Evolutionary conservation across 2,113 vertebrate species (phyloP), one percentile per base, ranked within the genome.

Genomic region (Cricetomys ansorgei): DNA sequence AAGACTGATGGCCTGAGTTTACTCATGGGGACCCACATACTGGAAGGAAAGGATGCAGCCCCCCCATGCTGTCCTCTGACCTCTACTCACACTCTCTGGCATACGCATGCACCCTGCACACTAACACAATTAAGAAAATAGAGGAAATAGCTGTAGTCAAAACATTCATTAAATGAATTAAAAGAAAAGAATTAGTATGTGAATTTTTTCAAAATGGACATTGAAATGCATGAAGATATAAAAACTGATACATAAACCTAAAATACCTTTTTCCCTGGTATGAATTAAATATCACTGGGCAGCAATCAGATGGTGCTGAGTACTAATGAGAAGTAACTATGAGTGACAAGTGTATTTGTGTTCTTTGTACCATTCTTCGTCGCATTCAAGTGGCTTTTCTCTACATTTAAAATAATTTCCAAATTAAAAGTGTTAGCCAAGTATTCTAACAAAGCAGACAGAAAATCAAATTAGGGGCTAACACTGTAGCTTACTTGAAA

Each of bases 401-500:
- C 57, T 69, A 85, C 50, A 45, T 45, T 43, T 70, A 53, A 88
- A 92, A 85, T 65, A 57, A 73, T 80, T 81, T 81, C 81, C 65
- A 62, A 95, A 92, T 94, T 94, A 23, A 88, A 85, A 53, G 27
- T 31, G 5, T 85, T 48, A 85, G 75, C 57, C 57, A 80, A 50
- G 76, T 72, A 72, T 45, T n/a, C 15, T 87, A 85, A 70, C 17
- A 37, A 80, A 92, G 57, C 57, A 69, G 31, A 31, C 40, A 88
- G 59, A 88, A 69, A 59, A 83, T 88, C 40, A 62, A 50, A 76
- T 94, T 81, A 83, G 25, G 50, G 59, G 21, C 69, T 62, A 70
- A 69, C 50, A 17, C 25, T n/a, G 25, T 43, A 50, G 87, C 53
- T 76, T 92, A 31, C 59, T 65, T 80, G 37, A 93, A 95, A 59